These are phyloP conservation scores for Caenorhabditis zanzibari DNA, from an alignment of 2,888 invertebrate species.

Conservation along the genomic window DNA sequence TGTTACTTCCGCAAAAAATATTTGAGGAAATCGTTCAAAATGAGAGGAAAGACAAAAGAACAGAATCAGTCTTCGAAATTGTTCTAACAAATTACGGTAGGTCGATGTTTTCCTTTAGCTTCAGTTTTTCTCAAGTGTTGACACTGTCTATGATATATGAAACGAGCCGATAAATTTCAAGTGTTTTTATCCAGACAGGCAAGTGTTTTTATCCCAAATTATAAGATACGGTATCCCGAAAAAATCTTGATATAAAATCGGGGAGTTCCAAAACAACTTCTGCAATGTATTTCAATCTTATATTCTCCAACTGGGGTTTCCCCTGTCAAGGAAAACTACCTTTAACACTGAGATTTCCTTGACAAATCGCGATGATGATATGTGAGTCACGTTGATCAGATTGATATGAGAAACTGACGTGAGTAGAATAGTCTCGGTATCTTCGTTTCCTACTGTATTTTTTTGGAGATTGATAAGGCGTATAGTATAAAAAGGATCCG, in stretches of 20 bases:
- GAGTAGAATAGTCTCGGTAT: constrained; percentile 47
- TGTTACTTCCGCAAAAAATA: neutral
- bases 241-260: constrained; percentile 31
- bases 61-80: neutral
- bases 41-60: neutral
- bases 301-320: neutral
- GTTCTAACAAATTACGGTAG: constrained; percentile 17
- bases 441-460: constrained; percentile 29
- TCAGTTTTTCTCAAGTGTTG: constrained; percentile 36
- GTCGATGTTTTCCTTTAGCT: constrained; percentile 2
- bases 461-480: constrained; percentile 6
- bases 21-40: neutral
- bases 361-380: constrained; percentile 40
- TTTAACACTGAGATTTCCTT: constrained; percentile 41
- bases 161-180: constrained; percentile 21
- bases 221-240: constrained; percentile 10
- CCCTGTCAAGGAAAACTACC: constrained; percentile 33
- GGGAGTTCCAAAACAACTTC: neutral
- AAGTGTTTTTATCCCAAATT: constrained; percentile 40
- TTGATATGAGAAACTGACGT: constrained; percentile 47
- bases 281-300: constrained; percentile 17
- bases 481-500: constrained; percentile 46
- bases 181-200: constrained; percentile 39
- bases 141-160: constrained; percentile 20
- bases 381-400: constrained; percentile 38